Percentiles rank a stretch among this genome's conserved stretches.
These are phyloP conservation scores for Patiria pectinifera DNA, from an alignment of 53 echinoderm and acorn worm genomes.

Conservation along the genomic window DNA sequence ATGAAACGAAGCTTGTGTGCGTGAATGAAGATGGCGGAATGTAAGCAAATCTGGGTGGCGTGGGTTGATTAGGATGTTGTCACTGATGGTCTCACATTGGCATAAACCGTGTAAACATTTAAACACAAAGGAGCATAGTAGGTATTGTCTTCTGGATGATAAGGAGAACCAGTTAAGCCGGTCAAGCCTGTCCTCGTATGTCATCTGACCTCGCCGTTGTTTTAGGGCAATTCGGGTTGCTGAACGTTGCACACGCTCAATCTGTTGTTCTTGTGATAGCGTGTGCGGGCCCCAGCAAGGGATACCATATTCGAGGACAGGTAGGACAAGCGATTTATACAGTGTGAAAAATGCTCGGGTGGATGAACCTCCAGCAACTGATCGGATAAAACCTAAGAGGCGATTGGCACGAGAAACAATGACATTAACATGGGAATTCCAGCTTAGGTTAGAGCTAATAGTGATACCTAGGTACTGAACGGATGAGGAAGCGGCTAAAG, in stretches of 20 bases:
- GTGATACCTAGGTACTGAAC: constrained; percentile 1
- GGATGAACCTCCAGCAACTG: constrained; percentile 30
- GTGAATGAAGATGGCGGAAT: constrained; percentile 26
- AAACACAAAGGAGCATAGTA: no score
- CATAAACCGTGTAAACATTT: no score
- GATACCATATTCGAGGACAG: constrained; percentile 41
- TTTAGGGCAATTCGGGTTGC: no score
- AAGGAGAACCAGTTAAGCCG: no score
- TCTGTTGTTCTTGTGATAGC: no score
- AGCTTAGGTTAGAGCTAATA: constrained; percentile 8
- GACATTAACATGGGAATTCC: constrained; percentile 14
- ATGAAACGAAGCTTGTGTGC: constrained; percentile 9
- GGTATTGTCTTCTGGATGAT: no score
- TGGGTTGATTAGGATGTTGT: not conserved
- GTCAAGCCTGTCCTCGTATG: no score
- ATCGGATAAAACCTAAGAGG: constrained; percentile 15
- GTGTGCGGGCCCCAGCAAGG: constrained; percentile 26
- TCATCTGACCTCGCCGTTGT: no score
- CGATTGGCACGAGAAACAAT: constrained; percentile 39
- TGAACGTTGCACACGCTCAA: no score
- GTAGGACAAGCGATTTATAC: constrained; percentile 40
- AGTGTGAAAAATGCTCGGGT: constrained; percentile 14
- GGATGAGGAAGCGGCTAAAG: not conserved
- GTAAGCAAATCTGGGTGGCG: not conserved
- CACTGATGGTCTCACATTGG: not conserved